Evolutionary conservation across 2,888 invertebrate species (phyloP).

Genomic region (Lypha dubia): DNA sequence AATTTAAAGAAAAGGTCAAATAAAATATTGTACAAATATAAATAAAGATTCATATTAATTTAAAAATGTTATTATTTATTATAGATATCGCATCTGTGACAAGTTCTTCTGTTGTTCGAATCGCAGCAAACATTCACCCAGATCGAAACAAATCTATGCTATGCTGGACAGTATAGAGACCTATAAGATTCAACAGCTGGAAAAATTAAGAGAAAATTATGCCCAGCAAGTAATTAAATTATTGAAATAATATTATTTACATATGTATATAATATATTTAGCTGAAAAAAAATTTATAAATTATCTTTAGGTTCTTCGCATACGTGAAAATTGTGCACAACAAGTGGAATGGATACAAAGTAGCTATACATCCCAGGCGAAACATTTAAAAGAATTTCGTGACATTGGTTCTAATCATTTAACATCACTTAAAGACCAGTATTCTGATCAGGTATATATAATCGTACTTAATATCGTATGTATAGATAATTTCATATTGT

Average conservation of each 20-base stretch:
- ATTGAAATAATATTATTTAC: neutral
- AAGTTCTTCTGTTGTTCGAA: constrained; percentile 88
- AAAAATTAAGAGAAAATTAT: constrained; percentile 95
- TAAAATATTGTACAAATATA: too few relatives aligned
- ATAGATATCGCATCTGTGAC: constrained; percentile 85
- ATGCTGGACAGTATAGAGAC: constrained; percentile 95
- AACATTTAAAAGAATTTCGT: constrained; percentile 92
- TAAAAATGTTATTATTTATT: constrained; percentile 45
- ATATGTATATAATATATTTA: neutral
- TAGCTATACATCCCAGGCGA: constrained; percentile 94
- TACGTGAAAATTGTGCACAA: constrained; percentile 96
- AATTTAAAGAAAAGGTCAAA: too few relatives aligned
- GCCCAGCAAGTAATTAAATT: constrained; percentile 89
- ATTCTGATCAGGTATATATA: constrained; percentile 91
- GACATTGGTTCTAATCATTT: constrained; percentile 96
- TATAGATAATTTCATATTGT: too few relatives aligned
- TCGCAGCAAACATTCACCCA: constrained; percentile 88
- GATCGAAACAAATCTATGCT: constrained; percentile 92
- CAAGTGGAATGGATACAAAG: constrained; percentile 97
- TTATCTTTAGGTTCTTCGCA: constrained; percentile 89
- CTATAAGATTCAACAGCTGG: constrained; percentile 94
- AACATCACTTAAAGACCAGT: constrained; percentile 93
- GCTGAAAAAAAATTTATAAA: neutral
- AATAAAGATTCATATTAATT: neutral
- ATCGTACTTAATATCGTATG: too few relatives aligned